Conservation (phyloP, 2,113 vertebrate genomes). For the Trogon surrucura region DNA sequence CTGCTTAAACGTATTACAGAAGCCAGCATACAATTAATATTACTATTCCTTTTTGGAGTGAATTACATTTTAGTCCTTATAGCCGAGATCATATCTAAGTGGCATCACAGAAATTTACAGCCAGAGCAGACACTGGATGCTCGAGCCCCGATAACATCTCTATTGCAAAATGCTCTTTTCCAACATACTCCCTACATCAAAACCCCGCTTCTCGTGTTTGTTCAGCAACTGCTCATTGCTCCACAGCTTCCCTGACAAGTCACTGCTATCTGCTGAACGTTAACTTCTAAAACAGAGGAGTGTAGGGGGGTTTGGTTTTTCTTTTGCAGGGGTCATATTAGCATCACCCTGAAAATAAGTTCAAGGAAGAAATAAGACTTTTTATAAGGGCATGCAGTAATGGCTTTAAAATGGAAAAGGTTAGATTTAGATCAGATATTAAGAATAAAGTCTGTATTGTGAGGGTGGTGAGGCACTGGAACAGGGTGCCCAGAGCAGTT, state of each 20-base stretch:
- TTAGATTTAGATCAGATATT: too few relatives aligned
- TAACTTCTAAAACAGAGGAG: neutral
- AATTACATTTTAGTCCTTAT: neutral
- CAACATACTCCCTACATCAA: neutral
- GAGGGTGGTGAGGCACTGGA: too few relatives aligned
- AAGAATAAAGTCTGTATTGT: too few relatives aligned
- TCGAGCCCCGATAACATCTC: neutral
- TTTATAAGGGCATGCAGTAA: too few relatives aligned
- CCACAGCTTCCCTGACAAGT: neutral
- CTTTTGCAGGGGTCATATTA: neutral
- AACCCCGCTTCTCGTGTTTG: neutral
- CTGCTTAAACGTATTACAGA: neutral
- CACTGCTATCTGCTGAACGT: neutral
- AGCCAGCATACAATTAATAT: neutral
- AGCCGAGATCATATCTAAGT: neutral
- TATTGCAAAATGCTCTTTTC: neutral
- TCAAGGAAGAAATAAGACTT: neutral
- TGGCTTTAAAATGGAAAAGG: too few relatives aligned
- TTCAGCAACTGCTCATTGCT: neutral
- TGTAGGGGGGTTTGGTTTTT: fast-evolving
- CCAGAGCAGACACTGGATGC: neutral
- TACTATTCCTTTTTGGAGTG: neutral
- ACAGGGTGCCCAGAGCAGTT: too few relatives aligned
- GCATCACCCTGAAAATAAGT: neutral
- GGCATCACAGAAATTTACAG: neutral